These are phyloP conservation scores for Arvicanthis niloticus DNA, from an alignment of 2,113 vertebrate genomes.

Conservation along the genomic window DNA sequence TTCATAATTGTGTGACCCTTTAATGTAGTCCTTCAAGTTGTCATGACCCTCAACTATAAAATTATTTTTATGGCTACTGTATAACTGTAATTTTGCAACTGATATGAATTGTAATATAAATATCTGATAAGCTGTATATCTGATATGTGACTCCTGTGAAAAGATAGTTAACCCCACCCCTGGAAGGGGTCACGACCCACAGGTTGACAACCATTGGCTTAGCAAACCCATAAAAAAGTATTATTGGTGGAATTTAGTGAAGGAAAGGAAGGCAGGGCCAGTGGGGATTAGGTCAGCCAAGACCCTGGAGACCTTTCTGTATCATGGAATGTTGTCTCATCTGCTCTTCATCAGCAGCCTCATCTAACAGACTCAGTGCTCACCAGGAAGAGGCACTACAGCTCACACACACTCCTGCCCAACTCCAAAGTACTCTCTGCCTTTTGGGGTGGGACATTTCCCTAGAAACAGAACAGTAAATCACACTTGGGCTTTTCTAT, in stretches of 20 bases:
- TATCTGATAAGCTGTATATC: not conserved
- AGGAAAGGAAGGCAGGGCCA: not conserved
- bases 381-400: not conserved
- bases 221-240: not conserved
- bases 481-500: not conserved
- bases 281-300: not conserved
- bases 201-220: not conserved
- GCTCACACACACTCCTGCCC: not conserved
- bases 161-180: not conserved
- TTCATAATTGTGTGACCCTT: not conserved
- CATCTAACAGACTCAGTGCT: not conserved
- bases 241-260: not conserved
- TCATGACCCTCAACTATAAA: not conserved
- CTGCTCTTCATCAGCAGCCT: not conserved
- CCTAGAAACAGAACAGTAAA: constrained; percentile 35
- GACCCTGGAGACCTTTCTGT: not conserved
- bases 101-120: not conserved
- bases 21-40: not conserved
- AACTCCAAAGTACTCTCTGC: not conserved
- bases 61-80: not conserved
- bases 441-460: not conserved
- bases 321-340: not conserved
- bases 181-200: not conserved
- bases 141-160: not conserved
- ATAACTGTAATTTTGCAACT: not conserved